Base-by-base conservation (phyloP, 2,888 invertebrate genomes). In the Diarsia mendica region DNA sequence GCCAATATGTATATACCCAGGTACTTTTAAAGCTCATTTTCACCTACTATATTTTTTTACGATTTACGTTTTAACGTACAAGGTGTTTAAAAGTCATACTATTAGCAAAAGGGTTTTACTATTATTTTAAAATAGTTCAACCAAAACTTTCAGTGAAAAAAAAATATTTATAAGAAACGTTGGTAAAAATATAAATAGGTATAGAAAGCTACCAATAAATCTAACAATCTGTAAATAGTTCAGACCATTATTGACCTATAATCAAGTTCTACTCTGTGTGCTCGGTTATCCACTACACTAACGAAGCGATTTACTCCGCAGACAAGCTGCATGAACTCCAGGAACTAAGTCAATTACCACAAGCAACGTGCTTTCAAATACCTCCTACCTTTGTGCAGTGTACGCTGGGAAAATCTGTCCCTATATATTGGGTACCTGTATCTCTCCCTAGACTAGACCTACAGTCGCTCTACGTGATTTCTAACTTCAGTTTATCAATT, bases 281-380 rank as follows among this genome's bases (percentile, higher is more conserved):
- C n/a, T 67, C 48, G 10, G 48, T 44, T 58, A 65, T 23, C 48
- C 39, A 23, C 48, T 61, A 63, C 11, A 83, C 71, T 83, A 79
- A 82, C 68, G 71, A 79, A 67, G 61, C 51, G 79, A 75, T 82
- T 82, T 79, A 46, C 58, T 83, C 63, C 66, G 48, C 53, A 63
- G 49, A 77, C 75, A 49, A 83, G 51, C 58, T 71, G 33, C 63
- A 69, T 48, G 33, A 79, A 79, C 58, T 71, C 23, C 63, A 69
- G 53, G 33, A 79, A 79, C 69, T 66, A 69, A 68, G 53, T 63
- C 68, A 79, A 79, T 83, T 72, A 79, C 68, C 72, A 18, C 63
- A 48, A 20, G 39, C 64, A 70, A 83, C 75, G 71, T 83, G 79
- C 55, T 71, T 58, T 49, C 66, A 71, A 83, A 78, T 82, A 72